Base-by-base conservation (phyloP, 1,140 invertebrate species). In the Eumaeus atala region DNA sequence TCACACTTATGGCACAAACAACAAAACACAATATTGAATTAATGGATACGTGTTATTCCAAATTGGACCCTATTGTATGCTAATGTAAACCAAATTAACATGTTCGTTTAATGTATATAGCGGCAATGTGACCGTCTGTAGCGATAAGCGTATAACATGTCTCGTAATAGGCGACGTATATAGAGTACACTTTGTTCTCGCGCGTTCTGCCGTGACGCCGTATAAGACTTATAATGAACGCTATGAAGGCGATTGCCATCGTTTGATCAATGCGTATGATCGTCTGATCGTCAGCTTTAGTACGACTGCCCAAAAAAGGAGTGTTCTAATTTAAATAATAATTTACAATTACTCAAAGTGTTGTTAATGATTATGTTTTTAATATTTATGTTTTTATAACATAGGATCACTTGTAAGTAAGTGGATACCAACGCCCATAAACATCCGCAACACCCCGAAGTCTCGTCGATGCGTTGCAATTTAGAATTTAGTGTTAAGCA, bases 151-250 rank as follows among this genome's bases (percentile, higher is more conserved):
- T n/a, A n/a, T n/a, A n/a, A n/a, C n/a, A n/a, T 16, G 9, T 44
- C 7, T 9, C 16, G 10, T 44, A 44, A n/a, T n/a, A n/a, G n/a
- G 40, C 11, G 14, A 6, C 40, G 36, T 52, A 52, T 52, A 28
- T 52, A 12, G 11, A 52, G 36, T 28, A 28, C 37, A 54, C 57
- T 53, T 58, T 58, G 57, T 58, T 58, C 57, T 53, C 35, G 38
- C 57, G 57, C 57, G 51, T 53, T 48, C 57, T 49, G 48, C 51
- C 57, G 51, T 58, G 51, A 58, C 57, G 37, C 51, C 38, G 36
- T 36, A 51, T 28, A 37, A 53, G 57, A 53, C 35, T 54, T 36
- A 53, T 54, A 54, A 54, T 58, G 38, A 58, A 18, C 37, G 18
- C 33, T 48, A 33, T 48, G 28, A 50, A 34, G n/a, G 36, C 28